Conservation (phyloP, 2,113 vertebrate genomes). For the Oreochromis tanganicae region DNA sequence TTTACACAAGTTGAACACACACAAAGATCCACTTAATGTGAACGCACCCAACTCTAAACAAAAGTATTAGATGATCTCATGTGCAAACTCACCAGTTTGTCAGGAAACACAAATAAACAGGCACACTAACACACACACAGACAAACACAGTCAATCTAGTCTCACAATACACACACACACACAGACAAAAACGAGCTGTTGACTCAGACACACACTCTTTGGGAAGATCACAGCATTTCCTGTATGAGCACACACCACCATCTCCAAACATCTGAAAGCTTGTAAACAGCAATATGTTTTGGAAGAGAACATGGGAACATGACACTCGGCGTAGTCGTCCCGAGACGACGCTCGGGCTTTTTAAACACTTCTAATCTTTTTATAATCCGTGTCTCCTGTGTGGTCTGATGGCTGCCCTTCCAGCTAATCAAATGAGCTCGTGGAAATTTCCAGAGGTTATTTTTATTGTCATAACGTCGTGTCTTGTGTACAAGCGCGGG, state of each 20-base stretch:
- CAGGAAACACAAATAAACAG: not conserved
- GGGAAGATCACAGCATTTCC: not conserved
- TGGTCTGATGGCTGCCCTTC: not conserved
- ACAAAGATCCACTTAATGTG: not conserved
- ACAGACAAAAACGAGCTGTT: not conserved
- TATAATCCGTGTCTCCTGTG: not conserved
- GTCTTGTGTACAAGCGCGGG: not conserved
- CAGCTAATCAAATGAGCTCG: not conserved
- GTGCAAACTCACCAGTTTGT: not conserved
- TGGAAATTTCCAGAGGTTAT: not conserved
- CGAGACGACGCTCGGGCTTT: not conserved
- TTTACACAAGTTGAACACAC: not conserved
- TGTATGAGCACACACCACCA: not conserved
- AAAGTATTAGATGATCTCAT: not conserved
- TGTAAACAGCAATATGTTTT: not conserved
- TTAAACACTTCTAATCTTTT: not conserved
- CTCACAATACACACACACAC: not conserved
- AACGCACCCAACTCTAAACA: not conserved
- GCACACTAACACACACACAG: not conserved
- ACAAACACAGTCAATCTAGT: not conserved
- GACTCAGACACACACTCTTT: not conserved
- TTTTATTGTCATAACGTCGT: not conserved
- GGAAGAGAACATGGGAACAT: slow-evolving; percentile 33
- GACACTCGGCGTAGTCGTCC: not conserved
- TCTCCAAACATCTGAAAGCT: not conserved